A percentile compares a stretch with the other conserved stretches of the same genome.
These are phyloP conservation scores for Gonioctena quinquepunctata DNA, from an alignment of 1,140 invertebrate species.

Conservation along the genomic window DNA sequence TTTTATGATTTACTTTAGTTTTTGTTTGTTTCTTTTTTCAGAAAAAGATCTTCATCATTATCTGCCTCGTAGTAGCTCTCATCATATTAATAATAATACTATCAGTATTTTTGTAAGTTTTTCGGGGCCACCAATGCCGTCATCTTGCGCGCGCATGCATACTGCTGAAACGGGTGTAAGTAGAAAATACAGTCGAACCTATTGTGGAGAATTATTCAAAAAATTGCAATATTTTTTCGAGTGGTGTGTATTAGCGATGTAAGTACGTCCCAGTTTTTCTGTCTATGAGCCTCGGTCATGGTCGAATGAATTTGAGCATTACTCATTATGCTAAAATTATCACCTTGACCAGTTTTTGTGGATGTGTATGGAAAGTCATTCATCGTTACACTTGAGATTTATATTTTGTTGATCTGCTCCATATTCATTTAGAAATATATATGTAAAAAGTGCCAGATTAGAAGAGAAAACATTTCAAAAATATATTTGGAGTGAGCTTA, in stretches of 20 bases:
- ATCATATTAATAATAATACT: conserved; percentile 77
- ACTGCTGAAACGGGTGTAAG: conserved; percentile 10
- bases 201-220: neutral
- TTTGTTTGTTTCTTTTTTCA: conserved; percentile 72
- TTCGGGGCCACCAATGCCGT: neutral
- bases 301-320: neutral
- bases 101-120: conserved; percentile 7
- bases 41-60: conserved; percentile 85
- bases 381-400: neutral
- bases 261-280: neutral
- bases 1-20: conserved; percentile 43
- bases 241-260: neutral
- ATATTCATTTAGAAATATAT: neutral
- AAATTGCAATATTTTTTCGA: neutral
- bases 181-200: neutral
- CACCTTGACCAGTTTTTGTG: neutral
- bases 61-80: conserved; percentile 75
- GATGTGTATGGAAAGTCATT: neutral
- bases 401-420: neutral
- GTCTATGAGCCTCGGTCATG: neutral
- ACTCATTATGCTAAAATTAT: neutral
- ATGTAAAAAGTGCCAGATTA: neutral
- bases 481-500: neutral
- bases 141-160: neutral
- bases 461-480: neutral